Evolutionary conservation across 1,140 invertebrate species (phyloP).

Genomic region (Drosophila biarmipes): DNA sequence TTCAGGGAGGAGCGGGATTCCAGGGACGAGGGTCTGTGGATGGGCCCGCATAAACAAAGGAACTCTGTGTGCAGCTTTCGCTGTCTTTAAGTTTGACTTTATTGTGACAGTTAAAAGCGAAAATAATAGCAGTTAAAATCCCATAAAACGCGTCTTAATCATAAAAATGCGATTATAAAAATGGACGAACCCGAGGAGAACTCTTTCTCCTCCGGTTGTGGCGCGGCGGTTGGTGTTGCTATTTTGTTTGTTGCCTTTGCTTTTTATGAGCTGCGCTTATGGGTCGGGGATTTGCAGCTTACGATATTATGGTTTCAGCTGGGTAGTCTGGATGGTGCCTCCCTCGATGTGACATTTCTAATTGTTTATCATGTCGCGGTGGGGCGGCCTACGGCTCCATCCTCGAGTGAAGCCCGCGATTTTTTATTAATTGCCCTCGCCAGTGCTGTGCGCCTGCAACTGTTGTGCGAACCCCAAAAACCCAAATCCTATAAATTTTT

Average conservation of each 20-base stretch:
- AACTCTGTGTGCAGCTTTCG: conserved; percentile 66
- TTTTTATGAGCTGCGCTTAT: conserved; percentile 77
- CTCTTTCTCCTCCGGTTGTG: conserved; percentile 49
- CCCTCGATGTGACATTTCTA: conserved; percentile 56
- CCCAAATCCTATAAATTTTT: conserved; percentile 81
- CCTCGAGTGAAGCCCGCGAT: conserved; percentile 34
- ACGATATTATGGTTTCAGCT: conserved; percentile 65
- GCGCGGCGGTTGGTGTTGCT: conserved; percentile 50
- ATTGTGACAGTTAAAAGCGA: conserved; percentile 83
- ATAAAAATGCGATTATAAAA: conserved; percentile 84
- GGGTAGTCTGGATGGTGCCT: neutral
- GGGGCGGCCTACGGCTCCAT: conserved; percentile 25
- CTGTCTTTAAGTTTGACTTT: conserved; percentile 82
- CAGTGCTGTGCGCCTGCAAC: conserved; percentile 65
- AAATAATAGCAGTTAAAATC: conserved; percentile 84
- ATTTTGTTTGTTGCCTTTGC: conserved; percentile 60
- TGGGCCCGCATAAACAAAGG: conserved; percentile 67
- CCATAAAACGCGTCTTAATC: conserved; percentile 83
- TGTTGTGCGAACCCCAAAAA: conserved; percentile 55
- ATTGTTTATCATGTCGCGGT: conserved; percentile 71
- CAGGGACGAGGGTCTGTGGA: conserved; percentile 8
- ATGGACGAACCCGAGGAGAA: conserved; percentile 64
- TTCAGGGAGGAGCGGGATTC: neutral
- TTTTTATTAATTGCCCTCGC: conserved; percentile 72
- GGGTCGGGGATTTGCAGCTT: conserved; percentile 35